Evolutionary conservation across 2,797 vertebrate genomes (phyloP).

Genomic region (Gambusia yucatana): DNA sequence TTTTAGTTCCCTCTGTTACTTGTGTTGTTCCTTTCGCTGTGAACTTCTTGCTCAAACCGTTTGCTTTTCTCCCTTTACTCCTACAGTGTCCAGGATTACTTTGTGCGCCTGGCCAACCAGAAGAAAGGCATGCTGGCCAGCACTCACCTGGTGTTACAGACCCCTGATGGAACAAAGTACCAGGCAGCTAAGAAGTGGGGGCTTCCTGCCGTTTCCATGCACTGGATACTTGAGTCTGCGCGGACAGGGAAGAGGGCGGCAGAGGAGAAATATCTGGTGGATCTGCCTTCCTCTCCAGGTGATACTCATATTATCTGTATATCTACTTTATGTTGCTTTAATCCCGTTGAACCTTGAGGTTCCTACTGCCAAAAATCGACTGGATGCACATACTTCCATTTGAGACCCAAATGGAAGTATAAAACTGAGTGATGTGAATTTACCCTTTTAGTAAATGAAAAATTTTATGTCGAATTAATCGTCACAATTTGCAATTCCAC

Average conservation of each 20-base stretch:
- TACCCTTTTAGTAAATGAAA: neutral
- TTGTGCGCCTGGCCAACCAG: constrained; percentile 90
- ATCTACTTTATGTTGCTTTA: neutral
- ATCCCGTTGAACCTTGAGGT: neutral
- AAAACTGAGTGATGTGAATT: too few relatives aligned
- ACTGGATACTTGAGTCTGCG: constrained; percentile 92
- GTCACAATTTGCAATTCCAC: neutral
- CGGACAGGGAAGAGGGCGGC: constrained; percentile 83
- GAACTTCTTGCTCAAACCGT: neutral
- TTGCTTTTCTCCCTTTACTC: constrained; percentile 1
- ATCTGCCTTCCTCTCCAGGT: constrained; percentile 85
- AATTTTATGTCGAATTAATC: neutral
- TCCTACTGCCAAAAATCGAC: neutral
- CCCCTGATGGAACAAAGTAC: constrained; percentile 92
- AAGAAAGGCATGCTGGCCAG: constrained; percentile 95
- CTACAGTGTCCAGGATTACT: constrained; percentile 94
- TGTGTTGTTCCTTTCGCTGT: neutral
- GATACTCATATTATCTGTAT: neutral
- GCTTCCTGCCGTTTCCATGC: constrained; percentile 89
- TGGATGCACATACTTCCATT: too few relatives aligned
- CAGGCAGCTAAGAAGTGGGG: constrained; percentile 95
- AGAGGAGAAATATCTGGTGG: constrained; percentile 87
- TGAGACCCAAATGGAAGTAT: too few relatives aligned
- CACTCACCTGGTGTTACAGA: constrained; percentile 91
- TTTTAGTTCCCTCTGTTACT: neutral